Evolutionary conservation across 2,797 vertebrate species (phyloP).

Genomic region (Lagodon rhomboides): DNA sequence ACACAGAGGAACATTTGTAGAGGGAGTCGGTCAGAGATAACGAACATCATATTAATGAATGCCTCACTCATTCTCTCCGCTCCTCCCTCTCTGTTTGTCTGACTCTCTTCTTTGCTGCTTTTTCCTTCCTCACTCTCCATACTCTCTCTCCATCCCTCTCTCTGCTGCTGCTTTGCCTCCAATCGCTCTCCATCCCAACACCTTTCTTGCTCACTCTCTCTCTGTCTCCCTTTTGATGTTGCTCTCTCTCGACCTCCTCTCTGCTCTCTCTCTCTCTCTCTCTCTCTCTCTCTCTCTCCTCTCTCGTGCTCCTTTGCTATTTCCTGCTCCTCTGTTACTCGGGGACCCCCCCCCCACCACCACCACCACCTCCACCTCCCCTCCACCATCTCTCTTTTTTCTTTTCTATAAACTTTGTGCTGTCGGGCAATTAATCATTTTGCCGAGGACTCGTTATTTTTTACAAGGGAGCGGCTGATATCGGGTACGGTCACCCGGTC

Average conservation of each 20-base stretch:
- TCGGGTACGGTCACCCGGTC: constrained; percentile 42
- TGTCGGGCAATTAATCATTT: constrained; percentile 72
- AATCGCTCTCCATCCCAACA: neutral
- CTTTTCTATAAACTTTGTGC: constrained; percentile 66
- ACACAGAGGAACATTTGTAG: constrained; percentile 69
- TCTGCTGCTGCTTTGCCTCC: constrained; percentile 57
- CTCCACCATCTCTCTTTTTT: constrained; percentile 54
- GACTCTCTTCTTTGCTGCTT: constrained; percentile 26
- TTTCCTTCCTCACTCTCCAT: constrained; percentile 17
- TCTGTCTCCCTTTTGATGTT: constrained; percentile 30
- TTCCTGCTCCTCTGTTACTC: constrained; percentile 45
- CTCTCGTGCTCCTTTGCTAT: constrained; percentile 66
- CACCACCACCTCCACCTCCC: constrained; percentile 19
- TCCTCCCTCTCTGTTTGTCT: constrained; percentile 59
- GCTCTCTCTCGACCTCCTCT: constrained; percentile 20
- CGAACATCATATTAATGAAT: constrained; percentile 73
- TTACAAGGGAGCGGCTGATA: constrained; percentile 61
- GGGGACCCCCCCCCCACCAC: constrained; percentile 15
- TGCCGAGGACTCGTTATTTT: constrained; percentile 57
- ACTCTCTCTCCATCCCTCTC: constrained; percentile 37
- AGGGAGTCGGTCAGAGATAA: constrained; percentile 68
- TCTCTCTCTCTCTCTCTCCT: constrained; percentile 4
- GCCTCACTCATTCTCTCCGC: constrained; percentile 46
- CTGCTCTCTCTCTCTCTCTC: neutral
- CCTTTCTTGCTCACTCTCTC: constrained; percentile 11